Evolutionary conservation across 2,888 invertebrate species (phyloP).

Genomic region (Norana najaformis): DNA sequence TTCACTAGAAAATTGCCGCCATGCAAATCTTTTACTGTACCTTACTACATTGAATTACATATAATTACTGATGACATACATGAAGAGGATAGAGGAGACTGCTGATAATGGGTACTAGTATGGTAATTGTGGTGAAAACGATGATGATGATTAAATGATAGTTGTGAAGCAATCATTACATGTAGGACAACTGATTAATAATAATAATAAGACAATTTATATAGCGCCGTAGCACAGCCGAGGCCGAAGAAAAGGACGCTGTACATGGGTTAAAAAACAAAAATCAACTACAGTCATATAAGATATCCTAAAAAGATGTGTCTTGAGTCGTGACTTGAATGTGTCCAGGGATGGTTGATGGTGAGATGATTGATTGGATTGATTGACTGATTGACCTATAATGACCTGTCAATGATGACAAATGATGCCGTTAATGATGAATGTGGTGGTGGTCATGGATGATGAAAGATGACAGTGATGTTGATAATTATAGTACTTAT

Average conservation of each 20-base stretch:
- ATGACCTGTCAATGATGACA: background rate
- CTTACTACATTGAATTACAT: too few relatives aligned
- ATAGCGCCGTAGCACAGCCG: too few relatives aligned
- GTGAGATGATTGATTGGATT: too few relatives aligned
- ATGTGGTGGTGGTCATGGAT: background rate
- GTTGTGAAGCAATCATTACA: background rate
- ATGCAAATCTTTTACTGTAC: background rate
- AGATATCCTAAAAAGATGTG: too few relatives aligned
- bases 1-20: background rate
- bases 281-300: too few relatives aligned
- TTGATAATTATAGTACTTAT: background rate
- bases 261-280: too few relatives aligned
- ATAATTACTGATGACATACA: background rate
- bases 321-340: too few relatives aligned
- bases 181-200: too few relatives aligned
- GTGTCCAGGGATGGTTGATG: too few relatives aligned
- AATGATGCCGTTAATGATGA: background rate
- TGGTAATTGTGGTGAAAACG: background rate
- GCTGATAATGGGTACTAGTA: background rate
- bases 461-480: slow-evolving; percentile 10
- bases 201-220: too few relatives aligned
- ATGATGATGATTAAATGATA: background rate
- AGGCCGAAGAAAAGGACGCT: too few relatives aligned
- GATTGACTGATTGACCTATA: background rate
- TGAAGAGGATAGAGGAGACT: background rate